Evolutionary conservation across 2,888 invertebrate species (phyloP).

Genomic region (Drosophila lacicola): DNA sequence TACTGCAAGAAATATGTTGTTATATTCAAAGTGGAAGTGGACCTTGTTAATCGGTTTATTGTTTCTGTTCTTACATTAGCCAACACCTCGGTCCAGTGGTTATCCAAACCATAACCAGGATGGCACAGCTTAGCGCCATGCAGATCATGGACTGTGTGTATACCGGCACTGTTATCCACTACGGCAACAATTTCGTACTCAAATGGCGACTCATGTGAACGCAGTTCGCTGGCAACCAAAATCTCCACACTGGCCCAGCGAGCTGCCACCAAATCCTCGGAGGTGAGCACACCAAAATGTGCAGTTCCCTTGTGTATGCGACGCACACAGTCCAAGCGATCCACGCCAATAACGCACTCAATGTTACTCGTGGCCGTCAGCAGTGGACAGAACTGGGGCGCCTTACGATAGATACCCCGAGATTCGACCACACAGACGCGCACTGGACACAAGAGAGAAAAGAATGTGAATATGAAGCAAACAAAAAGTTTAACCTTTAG

Average conservation of each 20-base stretch:
- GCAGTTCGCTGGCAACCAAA: slow-evolving; percentile 89
- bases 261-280: slow-evolving; percentile 93
- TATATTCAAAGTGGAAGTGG: background rate
- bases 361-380: slow-evolving; percentile 88
- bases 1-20: slow-evolving; percentile 86
- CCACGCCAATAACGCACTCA: slow-evolving; percentile 90
- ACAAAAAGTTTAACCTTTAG: slow-evolving; percentile 9
- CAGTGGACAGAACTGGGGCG: slow-evolving; percentile 88
- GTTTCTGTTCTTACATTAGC: slow-evolving; percentile 88
- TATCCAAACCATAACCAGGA: slow-evolving; percentile 90
- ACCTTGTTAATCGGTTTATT: too few species aligned
- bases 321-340: slow-evolving; percentile 93
- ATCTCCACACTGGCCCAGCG: slow-evolving; percentile 89
- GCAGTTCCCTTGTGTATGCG: slow-evolving; percentile 91
- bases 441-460: slow-evolving; percentile 85
- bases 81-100: slow-evolving; percentile 91
- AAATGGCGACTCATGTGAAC: slow-evolving; percentile 86
- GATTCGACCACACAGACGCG: slow-evolving; percentile 90
- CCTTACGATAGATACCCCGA: slow-evolving; percentile 87
- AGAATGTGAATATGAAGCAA: background rate
- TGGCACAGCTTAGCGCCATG: slow-evolving; percentile 91
- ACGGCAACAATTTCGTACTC: slow-evolving; percentile 89
- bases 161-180: slow-evolving; percentile 87
- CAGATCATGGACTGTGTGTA: slow-evolving; percentile 88
- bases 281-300: slow-evolving; percentile 93